Evolutionary conservation across 1,140 invertebrate species (phyloP).

Genomic region (Lutraria rhynchaena): DNA sequence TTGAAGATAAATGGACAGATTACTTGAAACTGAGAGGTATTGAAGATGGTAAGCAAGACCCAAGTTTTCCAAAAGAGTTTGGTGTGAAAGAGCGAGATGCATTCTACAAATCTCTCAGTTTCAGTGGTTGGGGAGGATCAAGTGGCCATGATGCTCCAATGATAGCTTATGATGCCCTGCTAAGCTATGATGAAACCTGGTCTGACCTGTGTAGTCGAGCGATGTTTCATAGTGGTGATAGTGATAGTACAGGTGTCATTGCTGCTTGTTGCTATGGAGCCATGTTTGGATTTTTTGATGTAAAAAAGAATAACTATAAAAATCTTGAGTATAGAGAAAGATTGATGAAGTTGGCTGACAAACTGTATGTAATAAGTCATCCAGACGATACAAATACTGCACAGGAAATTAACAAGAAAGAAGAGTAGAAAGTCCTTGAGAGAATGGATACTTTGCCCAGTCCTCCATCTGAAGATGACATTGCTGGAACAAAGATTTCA

Average conservation of each 20-base stretch:
- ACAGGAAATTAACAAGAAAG: neutral
- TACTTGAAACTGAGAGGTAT: conserved; percentile 75
- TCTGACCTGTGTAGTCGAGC: conserved; percentile 74
- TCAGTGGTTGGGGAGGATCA: conserved; percentile 77
- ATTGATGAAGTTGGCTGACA: conserved; percentile 49
- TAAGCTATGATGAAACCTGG: conserved; percentile 74
- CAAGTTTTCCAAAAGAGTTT: conserved; percentile 74
- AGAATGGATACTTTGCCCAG: conserved; percentile 6
- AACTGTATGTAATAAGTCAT: conserved; percentile 13
- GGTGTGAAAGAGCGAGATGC: conserved; percentile 76
- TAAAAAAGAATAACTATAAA: conserved; percentile 72
- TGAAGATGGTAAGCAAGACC: conserved; percentile 66
- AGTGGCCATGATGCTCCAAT: conserved; percentile 81
- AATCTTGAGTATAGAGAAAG: conserved; percentile 65
- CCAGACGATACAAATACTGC: neutral
- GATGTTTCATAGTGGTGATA: conserved; percentile 81
- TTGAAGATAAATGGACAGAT: conserved; percentile 74
- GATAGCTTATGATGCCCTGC: conserved; percentile 81
- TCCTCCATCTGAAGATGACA: conserved; percentile 5
- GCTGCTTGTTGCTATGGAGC: conserved; percentile 80
- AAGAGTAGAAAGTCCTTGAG: neutral
- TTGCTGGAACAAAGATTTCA: too few species aligned
- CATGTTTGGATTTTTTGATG: conserved; percentile 75
- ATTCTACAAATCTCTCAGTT: conserved; percentile 77
- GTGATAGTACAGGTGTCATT: conserved; percentile 81